A percentile compares a stretch with the other conserved stretches of the same genome.
These are phyloP conservation scores for Cotesia chilonis DNA, from an alignment of 1,140 invertebrate genomes.

Conservation along the genomic window DNA sequence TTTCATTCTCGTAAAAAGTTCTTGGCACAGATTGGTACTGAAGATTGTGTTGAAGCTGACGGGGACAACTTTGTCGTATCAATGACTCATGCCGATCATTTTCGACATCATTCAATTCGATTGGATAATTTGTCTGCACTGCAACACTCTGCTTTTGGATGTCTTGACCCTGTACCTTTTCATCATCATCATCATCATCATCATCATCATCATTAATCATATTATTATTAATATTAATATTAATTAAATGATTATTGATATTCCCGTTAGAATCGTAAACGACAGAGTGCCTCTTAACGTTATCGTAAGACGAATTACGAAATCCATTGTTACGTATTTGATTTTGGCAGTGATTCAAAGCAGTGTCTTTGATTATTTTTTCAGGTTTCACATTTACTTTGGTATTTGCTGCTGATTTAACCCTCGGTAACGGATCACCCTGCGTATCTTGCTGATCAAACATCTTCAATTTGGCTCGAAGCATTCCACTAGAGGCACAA, in stretches of 20 bases:
- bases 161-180: not conserved
- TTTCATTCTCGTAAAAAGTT: slow-evolving; percentile 36
- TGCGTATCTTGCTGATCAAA: slow-evolving; percentile 48
- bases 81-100: slow-evolving; percentile 3
- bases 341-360: slow-evolving; percentile 7
- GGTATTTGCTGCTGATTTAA: not conserved
- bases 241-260: too few relatives aligned
- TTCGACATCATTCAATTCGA: slow-evolving; percentile 8
- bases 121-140: slow-evolving; percentile 10
- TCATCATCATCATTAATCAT: not conserved
- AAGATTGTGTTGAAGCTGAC: not conserved
- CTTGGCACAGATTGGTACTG: slow-evolving; percentile 8
- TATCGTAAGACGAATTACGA: slow-evolving; percentile 60
- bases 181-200: not conserved
- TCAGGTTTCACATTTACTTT: slow-evolving; percentile 5
- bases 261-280: too few relatives aligned
- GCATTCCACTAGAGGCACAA: slow-evolving; percentile 43
- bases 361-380: slow-evolving; percentile 1
- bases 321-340: not conserved
- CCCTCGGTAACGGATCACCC: slow-evolving; percentile 19
- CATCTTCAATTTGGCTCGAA: slow-evolving; percentile 57
- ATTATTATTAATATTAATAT: too few relatives aligned
- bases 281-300: slow-evolving; percentile 28
- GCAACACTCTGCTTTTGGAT: slow-evolving; percentile 4
- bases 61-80: not conserved